Conservation (phyloP, 2,113 vertebrate genomes). For the Ciconia maguari region DNA sequence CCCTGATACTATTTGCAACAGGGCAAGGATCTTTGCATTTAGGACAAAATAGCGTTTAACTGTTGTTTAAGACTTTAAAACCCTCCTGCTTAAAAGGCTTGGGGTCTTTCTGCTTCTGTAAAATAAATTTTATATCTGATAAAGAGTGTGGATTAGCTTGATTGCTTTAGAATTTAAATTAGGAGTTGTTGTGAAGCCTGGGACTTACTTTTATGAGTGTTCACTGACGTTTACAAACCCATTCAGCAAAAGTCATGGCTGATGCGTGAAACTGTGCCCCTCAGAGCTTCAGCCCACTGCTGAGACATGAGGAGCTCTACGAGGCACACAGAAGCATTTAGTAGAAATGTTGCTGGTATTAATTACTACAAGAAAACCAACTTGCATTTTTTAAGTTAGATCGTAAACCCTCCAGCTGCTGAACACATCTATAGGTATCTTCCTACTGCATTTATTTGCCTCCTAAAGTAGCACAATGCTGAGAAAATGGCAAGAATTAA, state of each 20-base stretch:
- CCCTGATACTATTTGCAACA: background rate
- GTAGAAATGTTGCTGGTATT: conserved; percentile 61
- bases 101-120: background rate
- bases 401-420: conserved; percentile 61
- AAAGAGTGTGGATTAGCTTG: background rate
- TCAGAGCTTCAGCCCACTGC: conserved; percentile 48
- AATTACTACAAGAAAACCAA: conserved; percentile 64
- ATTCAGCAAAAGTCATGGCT: conserved; percentile 38
- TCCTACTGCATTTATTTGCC: conserved; percentile 45
- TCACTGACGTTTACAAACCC: conserved; percentile 34
- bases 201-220: conserved; percentile 35
- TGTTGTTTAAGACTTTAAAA: background rate
- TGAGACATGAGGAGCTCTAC: conserved; percentile 29
- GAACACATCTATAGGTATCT: conserved; percentile 52
- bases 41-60: background rate
- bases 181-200: background rate
- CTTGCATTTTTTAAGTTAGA: conserved; percentile 61
- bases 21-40: background rate
- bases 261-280: conserved; percentile 29
- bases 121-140: background rate
- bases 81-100: background rate
- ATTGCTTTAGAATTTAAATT: background rate
- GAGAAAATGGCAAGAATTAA: conserved; percentile 56
- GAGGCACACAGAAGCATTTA: conserved; percentile 54
- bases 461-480: conserved; percentile 30